These are phyloP conservation scores for Gadus macrocephalus DNA, from an alignment of 2,113 vertebrate genomes.

Conservation along the genomic window DNA sequence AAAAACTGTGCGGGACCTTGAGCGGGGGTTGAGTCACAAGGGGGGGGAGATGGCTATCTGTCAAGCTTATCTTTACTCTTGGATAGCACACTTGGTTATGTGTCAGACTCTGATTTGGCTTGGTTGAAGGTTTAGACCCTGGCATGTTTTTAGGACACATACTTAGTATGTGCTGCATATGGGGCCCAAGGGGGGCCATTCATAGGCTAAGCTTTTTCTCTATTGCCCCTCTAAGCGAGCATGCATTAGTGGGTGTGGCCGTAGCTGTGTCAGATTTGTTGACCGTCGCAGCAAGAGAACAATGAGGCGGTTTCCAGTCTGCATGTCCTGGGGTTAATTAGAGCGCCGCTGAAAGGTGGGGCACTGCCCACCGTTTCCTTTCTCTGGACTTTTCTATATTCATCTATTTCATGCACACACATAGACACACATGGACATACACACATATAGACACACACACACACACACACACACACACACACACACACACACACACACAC, in stretches of 20 bases:
- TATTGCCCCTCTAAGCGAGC: conserved; percentile 11
- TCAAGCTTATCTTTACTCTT: no score
- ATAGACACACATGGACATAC: conserved; percentile 1
- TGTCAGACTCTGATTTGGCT: no score
- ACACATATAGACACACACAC: conserved; percentile 4
- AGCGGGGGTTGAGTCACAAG: no score
- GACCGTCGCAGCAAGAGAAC: conserved; percentile 45
- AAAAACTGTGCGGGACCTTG: no score
- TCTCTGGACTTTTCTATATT: conserved; percentile 34
- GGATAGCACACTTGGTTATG: no score
- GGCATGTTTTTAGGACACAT: not conserved
- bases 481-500: not conserved
- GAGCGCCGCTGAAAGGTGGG: conserved; percentile 60
- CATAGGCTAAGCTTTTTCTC: no score
- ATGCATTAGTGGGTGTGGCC: conserved; percentile 18
- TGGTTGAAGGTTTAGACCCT: conserved; percentile 5
- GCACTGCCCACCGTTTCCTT: conserved; percentile 66
- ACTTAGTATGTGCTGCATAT: no score
- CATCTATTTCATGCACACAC: not conserved
- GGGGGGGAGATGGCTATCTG: no score
- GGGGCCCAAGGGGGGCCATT: no score
- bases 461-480: conserved; percentile 11
- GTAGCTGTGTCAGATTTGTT: conserved; percentile 33
- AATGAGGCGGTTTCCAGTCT: conserved; percentile 66
- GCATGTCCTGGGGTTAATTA: conserved; percentile 69